Conservation (phyloP, 2,113 vertebrate genomes). For the Eidolon helvum region DNA sequence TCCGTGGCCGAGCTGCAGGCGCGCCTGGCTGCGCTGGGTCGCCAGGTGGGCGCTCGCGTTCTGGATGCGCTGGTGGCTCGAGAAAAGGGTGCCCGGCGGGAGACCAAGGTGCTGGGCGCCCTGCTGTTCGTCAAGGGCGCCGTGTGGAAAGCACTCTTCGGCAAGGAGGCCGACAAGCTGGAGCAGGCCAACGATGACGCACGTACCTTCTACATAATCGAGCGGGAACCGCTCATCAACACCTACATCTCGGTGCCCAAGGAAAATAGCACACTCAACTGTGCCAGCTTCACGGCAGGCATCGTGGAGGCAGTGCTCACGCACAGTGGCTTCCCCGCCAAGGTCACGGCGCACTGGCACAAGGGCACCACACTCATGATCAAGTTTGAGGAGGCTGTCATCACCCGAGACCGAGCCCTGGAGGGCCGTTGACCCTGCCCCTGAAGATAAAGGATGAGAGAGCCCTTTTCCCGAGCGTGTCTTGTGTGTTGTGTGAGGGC, state of each 20-base stretch:
- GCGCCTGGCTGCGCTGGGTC: conserved; percentile 90
- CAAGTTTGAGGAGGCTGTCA: conserved; percentile 94
- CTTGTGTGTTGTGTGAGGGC: conserved; percentile 39
- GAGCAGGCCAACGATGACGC: conserved; percentile 97
- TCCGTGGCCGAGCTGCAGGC: conserved; percentile 94
- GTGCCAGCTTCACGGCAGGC: conserved; percentile 93
- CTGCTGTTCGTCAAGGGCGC: conserved; percentile 88
- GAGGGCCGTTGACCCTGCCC: conserved; percentile 87
- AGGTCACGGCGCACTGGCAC: conserved; percentile 96
- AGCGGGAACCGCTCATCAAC: conserved; percentile 94
- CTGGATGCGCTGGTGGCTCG: conserved; percentile 92
- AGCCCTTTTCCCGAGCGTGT: not conserved
- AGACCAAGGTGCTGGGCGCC: conserved; percentile 93
- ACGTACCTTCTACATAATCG: conserved; percentile 96
- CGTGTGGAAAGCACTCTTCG: conserved; percentile 93
- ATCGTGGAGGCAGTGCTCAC: conserved; percentile 93
- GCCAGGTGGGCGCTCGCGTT: conserved; percentile 91
- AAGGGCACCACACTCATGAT: conserved; percentile 99
- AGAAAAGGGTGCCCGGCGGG: conserved; percentile 91
- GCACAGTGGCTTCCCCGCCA: conserved; percentile 94
- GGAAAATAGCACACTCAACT: conserved; percentile 97
- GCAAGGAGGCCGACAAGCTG: conserved; percentile 95
- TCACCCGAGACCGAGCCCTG: conserved; percentile 91
- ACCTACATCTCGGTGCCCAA: conserved; percentile 94
- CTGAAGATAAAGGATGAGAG: conserved; percentile 31